Evolutionary conservation across 1,140 invertebrate species (phyloP), one percentile per base, ranked within the genome.

Genomic region (Leptopilina clavipes): DNA sequence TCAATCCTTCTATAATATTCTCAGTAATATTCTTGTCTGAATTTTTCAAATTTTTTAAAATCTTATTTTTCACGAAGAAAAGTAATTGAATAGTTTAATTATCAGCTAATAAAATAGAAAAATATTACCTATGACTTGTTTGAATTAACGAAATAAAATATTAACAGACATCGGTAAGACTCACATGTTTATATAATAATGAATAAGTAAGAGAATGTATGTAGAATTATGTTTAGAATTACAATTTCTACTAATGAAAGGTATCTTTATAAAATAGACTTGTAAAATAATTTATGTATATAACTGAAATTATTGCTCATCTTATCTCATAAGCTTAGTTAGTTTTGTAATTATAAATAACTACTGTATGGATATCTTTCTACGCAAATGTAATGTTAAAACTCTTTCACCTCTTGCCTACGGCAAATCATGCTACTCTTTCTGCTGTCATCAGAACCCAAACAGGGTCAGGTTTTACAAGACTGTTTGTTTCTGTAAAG

Each of bases 271-370:
- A 88, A 84, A 82, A 81, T 86, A 84, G 82, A 83, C 82, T 78
- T 90, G 89, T 90, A 89, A 89, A 78, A 89, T 90, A 89, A 86
- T 87, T 86, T 87, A 77, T 90, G 89, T 90, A 90, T 73, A 90
- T 90, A 90, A 86, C 85, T 89, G 85, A 87, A 90, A 89, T 89
- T 88, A 89, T 89, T 88, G 88, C 88, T 89, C 87, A 88, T 84
- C 82, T 85, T 89, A 89, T 87, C 85, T 90, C 78, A 81, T 90
- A 90, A 89, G 88, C 89, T 90, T 89, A 90, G 88, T 88, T 90
- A 90, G 87, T 87, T 88, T 89, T 89, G 74, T 86, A 86, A 88
- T 83, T 90, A 84, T 85, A 83, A 88, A 86, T 78, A 76, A 86
- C 81, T 81, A 83, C 79, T 78, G 70, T 76, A 78, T 25, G 59